These are phyloP conservation scores for Andricus quercusramuli DNA, from an alignment of 2,888 invertebrate genomes.

Conservation along the genomic window DNA sequence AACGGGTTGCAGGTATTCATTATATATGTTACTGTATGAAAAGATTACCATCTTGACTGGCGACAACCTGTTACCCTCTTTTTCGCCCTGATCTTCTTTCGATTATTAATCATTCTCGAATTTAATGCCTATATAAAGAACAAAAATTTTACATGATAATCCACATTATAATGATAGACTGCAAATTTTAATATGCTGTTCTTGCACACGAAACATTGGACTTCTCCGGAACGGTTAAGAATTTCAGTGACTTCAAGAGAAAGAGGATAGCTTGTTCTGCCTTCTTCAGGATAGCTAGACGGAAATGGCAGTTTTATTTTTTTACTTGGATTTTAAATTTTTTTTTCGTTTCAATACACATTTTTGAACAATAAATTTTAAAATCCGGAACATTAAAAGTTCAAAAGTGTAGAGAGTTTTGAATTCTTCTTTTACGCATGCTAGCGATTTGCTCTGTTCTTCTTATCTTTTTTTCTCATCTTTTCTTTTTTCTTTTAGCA, in stretches of 20 bases:
- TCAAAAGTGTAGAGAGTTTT: no score
- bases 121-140: background rate
- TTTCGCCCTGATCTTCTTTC: background rate
- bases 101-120: background rate
- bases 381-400: no score
- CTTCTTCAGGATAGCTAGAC: no score
- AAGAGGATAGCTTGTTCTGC: no score
- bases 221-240: background rate
- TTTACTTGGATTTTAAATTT: no score
- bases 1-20: background rate
- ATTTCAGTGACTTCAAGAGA: background rate
- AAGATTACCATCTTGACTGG: background rate
- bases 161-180: background rate
- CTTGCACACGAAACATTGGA: background rate
- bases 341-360: no score
- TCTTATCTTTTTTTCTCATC: no score
- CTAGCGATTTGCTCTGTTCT: no score
- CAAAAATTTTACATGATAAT: background rate
- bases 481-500: no score
- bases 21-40: background rate
- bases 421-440: no score
- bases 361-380: no score
- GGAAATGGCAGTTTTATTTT: no score
- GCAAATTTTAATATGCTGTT: background rate
- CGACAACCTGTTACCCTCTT: background rate